Base-by-base conservation (phyloP, 2,797 vertebrate genomes). In the Myripristis jacobus region DNA sequence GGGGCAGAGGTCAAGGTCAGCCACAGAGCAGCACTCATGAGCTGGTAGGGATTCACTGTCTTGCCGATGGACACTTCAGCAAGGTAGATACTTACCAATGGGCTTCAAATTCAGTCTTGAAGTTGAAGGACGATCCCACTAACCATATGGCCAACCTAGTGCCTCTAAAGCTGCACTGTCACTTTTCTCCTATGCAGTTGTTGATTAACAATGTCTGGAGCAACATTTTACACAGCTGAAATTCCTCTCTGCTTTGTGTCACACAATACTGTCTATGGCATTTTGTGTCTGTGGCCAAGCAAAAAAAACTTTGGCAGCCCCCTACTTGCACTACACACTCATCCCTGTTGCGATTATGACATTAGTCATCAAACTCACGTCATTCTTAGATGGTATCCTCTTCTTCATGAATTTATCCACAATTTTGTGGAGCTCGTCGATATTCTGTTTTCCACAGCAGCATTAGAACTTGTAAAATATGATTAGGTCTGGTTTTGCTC, bases 401-500 rank as follows among this genome's bases (percentile, higher is more conserved):
- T n/a, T 53, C 13, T 53, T 41, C 56, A 8, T 53, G 51, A 27
- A 24, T 25, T 43, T 66, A 54, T 31, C 21, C 25, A 25, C 21
- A 52, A 25, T 52, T 22, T 25, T 44, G 13, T 31, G 29, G 8
- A 44, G 43, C 50, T 16, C 13, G 29, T 27, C 18, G 24, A 43
- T 25, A 29, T 52, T 62, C 18, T 44, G 46, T 52, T 44, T 15
- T 51, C 55, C 69, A 50, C 43, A 29, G 6, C 38, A 63, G 22
- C 10, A 16, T 29, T 34, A 12, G 48, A 46, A 44, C 21, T 72
- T 56, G 54, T 22, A 58, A 43, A 22, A 76, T 19, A 43, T 25
- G 41, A 63, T 6, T 13, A 16, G 15, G 46, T 19, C 34, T 4
- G 54, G 53, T 58, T 34, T 36, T 55, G 73, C 70, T 80, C 24